phyloP scores from a whole-genome alignment of 2,888 invertebrate species.

The Xestia xanthographa region DNA sequence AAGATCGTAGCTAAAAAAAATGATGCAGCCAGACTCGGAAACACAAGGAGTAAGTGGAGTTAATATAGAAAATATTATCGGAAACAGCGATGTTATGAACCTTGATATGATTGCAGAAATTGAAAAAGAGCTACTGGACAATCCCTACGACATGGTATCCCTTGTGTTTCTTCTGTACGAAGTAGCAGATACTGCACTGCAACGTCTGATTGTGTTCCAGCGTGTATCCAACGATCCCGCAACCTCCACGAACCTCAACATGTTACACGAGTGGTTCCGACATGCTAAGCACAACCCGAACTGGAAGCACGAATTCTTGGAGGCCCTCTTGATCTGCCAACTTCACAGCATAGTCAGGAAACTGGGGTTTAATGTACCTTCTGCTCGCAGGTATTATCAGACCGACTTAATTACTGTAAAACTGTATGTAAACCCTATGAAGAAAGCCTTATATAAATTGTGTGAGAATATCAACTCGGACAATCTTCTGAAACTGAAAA shows the following conservation, averaged over 20 bases:
- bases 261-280: conserved; percentile 84
- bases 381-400: conserved; percentile 77
- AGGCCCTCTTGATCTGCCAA: conserved; percentile 84
- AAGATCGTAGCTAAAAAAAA: conserved; percentile 54
- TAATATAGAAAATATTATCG: conserved; percentile 63
- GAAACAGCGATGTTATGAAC: conserved; percentile 75
- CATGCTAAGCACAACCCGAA: conserved; percentile 76
- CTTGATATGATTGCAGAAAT: conserved; percentile 79
- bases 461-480: conserved; percentile 81
- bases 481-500: conserved; percentile 79
- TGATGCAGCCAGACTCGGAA: conserved; percentile 74
- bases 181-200: conserved; percentile 83
- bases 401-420: conserved; percentile 73
- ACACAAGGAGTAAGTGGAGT: conserved; percentile 36
- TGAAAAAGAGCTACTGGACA: conserved; percentile 80
- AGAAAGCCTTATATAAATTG: conserved; percentile 82
- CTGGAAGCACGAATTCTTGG: conserved; percentile 86
- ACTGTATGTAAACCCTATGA: conserved; percentile 80
- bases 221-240: conserved; percentile 77
- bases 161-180: conserved; percentile 86
- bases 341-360: conserved; percentile 81
- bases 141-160: conserved; percentile 82
- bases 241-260: conserved; percentile 73
- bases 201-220: conserved; percentile 81
- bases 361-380: conserved; percentile 79